Evolutionary conservation across 2,888 invertebrate species (phyloP), one percentile per base, ranked within the genome.

Genomic region (Acrobasis repandana): DNA sequence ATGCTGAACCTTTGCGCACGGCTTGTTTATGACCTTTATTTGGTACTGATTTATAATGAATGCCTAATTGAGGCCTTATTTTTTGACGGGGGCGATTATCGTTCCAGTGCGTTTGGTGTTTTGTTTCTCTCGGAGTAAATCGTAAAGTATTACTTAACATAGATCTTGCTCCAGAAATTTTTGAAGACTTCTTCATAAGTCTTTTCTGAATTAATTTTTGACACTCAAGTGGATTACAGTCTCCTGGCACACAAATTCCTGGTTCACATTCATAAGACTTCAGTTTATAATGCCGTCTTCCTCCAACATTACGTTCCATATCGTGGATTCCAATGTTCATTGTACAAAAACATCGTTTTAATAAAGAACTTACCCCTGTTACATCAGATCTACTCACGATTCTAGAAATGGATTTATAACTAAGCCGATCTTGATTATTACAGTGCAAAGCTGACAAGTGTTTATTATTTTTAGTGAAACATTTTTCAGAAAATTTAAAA

Each of bases 201-300:
- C 66, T 68, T 61, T 58, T 74, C 66, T 68, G 71, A 28, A 74
- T 76, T 63, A 64, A 70, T 56, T 76, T 68, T 33, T 74, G 58
- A 50, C 77, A 76, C 59, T 67, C 61, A 48, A 73, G 65, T 8
- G 74, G 75, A 66, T 77, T 64, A 66, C 75, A 74, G 58, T 75
- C 58, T 36, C 70, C 75, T 20, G 76, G 73, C 46, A 69, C 56
- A 68, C 75, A 79, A 16, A 72, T 65, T 58, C 67, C 65, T 10
- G 79, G 76, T 56, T 73, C 74, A 68, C 74, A 74, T 71, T 78
- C 77, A 38, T 58, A 58, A 16, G 49, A 38, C 50, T 58, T 11
- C 14, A 58, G 16, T 18, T 47, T 58, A 48, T 18, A 46, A 33
- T 20, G 28, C 5, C 28, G 51, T 28, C 33, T 33, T 14, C 50